These are phyloP conservation scores for Gryon sp. DNA, from an alignment of 1,140 invertebrate genomes.

Conservation along the genomic window DNA sequence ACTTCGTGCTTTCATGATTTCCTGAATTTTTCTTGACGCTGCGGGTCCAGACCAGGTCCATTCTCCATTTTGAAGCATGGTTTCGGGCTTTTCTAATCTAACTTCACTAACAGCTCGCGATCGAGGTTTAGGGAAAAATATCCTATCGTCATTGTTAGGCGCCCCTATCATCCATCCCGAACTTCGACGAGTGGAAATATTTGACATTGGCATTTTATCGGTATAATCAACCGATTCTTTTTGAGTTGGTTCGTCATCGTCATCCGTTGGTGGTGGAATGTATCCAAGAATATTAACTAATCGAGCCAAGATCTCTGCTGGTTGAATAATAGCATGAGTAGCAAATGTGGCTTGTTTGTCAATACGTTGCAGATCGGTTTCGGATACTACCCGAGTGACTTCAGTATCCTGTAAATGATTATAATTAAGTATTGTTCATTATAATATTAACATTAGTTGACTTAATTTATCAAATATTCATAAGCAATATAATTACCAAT, in stretches of 20 bases:
- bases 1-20: slow-evolving; percentile 77
- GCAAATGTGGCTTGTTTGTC: slow-evolving; percentile 88
- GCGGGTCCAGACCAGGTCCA: slow-evolving; percentile 86
- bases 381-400: slow-evolving; percentile 84
- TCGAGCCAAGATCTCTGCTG: slow-evolving; percentile 85
- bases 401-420: slow-evolving; percentile 74
- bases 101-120: slow-evolving; percentile 79
- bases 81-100: slow-evolving; percentile 74
- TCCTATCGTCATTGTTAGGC: slow-evolving; percentile 70
- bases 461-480: too few species aligned
- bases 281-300: slow-evolving; percentile 87
- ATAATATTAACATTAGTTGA: too few species aligned
- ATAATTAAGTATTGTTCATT: too few species aligned
- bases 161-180: slow-evolving; percentile 80
- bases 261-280: slow-evolving; percentile 79
- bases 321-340: slow-evolving; percentile 82
- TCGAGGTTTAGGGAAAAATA: slow-evolving; percentile 76
- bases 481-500: slow-evolving; percentile 70
- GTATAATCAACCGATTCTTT: slow-evolving; percentile 79
- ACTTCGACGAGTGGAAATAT: slow-evolving; percentile 77
- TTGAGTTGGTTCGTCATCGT: slow-evolving; percentile 64
- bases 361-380: slow-evolving; percentile 87
- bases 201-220: slow-evolving; percentile 85
- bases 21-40: slow-evolving; percentile 81
- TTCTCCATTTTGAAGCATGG: slow-evolving; percentile 79